Evolutionary conservation across 2,797 vertebrate genomes (phyloP).

Genomic region (Arnoldichthys spilopterus): DNA sequence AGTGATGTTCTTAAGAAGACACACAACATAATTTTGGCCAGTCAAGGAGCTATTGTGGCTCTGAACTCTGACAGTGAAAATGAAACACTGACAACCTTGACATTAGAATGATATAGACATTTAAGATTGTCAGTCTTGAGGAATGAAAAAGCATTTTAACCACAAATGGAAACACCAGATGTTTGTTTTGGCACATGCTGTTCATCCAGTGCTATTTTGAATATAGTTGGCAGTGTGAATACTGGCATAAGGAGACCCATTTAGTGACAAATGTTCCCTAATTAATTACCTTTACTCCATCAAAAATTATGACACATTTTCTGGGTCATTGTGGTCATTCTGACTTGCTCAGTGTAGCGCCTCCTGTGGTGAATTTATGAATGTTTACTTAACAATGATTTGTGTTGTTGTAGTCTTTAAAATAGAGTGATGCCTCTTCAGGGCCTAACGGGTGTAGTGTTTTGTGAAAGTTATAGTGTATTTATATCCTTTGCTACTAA

Average conservation of each 20-base stretch:
- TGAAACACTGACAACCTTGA: not conserved
- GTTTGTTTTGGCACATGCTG: not conserved
- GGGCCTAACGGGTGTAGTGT: not conserved
- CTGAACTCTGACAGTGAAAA: no score
- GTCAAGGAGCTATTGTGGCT: not conserved
- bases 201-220: not conserved
- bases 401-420: not conserved
- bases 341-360: slow-evolving; percentile 10
- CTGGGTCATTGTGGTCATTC: slow-evolving; percentile 32
- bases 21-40: not conserved
- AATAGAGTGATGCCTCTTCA: not conserved
- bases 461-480: not conserved
- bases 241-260: not conserved
- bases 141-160: not conserved
- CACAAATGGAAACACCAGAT: not conserved
- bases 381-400: slow-evolving; percentile 5
- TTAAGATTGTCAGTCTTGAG: not conserved
- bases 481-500: not conserved
- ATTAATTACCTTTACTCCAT: not conserved
- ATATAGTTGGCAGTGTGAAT: not conserved
- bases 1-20: not conserved
- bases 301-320: slow-evolving; percentile 23
- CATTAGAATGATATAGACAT: not conserved
- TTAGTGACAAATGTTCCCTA: not conserved
- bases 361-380: slow-evolving; percentile 8